Base-by-base conservation (phyloP, 1,140 invertebrate genomes). In the Thalassaphorura encarpata region DNA sequence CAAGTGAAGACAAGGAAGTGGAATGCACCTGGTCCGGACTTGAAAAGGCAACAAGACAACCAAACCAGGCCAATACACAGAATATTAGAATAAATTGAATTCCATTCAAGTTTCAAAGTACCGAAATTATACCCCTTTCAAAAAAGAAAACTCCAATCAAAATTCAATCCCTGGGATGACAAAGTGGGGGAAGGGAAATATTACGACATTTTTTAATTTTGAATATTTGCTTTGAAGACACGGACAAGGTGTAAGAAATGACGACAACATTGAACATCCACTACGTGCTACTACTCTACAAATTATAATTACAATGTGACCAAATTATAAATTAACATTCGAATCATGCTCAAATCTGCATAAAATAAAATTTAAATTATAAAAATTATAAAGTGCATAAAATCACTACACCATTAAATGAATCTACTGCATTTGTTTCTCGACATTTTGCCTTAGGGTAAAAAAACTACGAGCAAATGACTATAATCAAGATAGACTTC, bases 401-500 rank as follows among this genome's bases (percentile, higher is more conserved):
- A 46, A 46, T 46, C 2, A 51, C 49, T 51, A 31, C 29, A 51
- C 36, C 26, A 8, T 18, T 47, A 47, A 21, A 29, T n/a, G 29
- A 36, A 36, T 36, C n/a, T 36, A 36, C 11, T 36, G 33, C 33
- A 36, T 49, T 49, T 29, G n/a, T n/a, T n/a, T n/a, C n/a, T n/a
- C n/a, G n/a, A n/a, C n/a, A n/a, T n/a, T n/a, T n/a, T n/a, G n/a
- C n/a, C n/a, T n/a, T n/a, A n/a, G n/a, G 33, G 11, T 36, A 36
- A 36, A 36, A 36, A 11, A 36, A 36, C 11, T 36, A n/a, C 33
- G 11, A 36, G n/a, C 33, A 11, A n/a, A 36, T 36, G 33, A 11
- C 33, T 36, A n/a, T 11, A 36, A 36, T 36, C 33, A 36, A 11
- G 33, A 56, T 52, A 45, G 47, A 58, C 49, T 62, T 62, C 60